Evolutionary conservation across 2,888 invertebrate genomes (phyloP).

Genomic region (Drosophila rubida): DNA sequence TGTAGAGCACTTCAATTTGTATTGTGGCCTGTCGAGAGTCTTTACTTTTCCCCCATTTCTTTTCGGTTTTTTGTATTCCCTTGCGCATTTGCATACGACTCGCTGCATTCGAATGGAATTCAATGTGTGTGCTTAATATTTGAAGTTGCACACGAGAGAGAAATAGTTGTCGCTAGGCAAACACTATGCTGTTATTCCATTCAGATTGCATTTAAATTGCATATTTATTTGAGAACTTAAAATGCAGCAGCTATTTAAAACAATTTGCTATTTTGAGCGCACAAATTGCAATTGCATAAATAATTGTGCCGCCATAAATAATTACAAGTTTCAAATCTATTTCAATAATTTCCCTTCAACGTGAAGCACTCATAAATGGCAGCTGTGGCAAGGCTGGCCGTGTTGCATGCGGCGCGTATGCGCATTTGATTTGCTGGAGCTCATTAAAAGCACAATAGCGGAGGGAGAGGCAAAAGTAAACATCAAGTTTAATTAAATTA

Average conservation of each 20-base stretch:
- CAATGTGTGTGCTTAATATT: constrained; percentile 4
- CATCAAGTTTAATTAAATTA: constrained; percentile 66
- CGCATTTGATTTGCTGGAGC: constrained; percentile 56
- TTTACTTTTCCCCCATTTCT: not conserved
- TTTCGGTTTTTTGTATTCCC: constrained; percentile 12
- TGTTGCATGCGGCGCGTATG: constrained; percentile 63
- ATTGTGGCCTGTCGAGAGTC: constrained; percentile 49
- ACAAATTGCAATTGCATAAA: not conserved
- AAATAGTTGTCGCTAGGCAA: constrained; percentile 16
- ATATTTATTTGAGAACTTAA: constrained; percentile 1
- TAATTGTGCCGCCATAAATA: not conserved
- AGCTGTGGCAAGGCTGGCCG: constrained; percentile 28
- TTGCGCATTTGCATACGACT: constrained; percentile 49
- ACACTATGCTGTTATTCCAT: constrained; percentile 26
- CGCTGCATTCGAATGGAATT: constrained; percentile 3
- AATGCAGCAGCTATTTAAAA: too few species aligned
- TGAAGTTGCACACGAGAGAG: constrained; percentile 3
- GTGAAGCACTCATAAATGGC: constrained; percentile 23
- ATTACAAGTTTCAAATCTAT: not conserved
- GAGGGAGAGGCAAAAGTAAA: constrained; percentile 28
- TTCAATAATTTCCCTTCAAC: not conserved
- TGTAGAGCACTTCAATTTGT: constrained; percentile 64
- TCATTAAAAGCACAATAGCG: constrained; percentile 39
- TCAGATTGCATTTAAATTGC: constrained; percentile 6
- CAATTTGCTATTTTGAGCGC: not conserved